Evolutionary conservation across 2,888 invertebrate genomes (phyloP).

Genomic region (Aleiodes testaceus): DNA sequence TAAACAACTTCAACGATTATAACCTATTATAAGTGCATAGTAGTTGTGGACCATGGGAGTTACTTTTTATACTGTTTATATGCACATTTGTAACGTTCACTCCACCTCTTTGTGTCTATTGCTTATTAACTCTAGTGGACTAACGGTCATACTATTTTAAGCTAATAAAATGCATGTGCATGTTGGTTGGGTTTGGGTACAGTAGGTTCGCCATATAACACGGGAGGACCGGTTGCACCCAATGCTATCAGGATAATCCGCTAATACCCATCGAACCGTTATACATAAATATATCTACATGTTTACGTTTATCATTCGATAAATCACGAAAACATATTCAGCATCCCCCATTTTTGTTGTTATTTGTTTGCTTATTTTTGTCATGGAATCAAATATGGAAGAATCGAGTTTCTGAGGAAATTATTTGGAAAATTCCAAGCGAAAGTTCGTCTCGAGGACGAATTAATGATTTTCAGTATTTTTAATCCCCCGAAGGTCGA

Average conservation of each 20-base stretch:
- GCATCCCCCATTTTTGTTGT: not conserved
- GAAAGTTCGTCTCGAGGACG: slow-evolving; percentile 53
- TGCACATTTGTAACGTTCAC: slow-evolving; percentile 54
- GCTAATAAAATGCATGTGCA: slow-evolving; percentile 40
- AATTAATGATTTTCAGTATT: slow-evolving; percentile 37
- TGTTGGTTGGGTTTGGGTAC: not conserved
- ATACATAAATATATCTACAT: slow-evolving; percentile 45
- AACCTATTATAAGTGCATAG: slow-evolving; percentile 52
- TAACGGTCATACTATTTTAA: slow-evolving; percentile 57
- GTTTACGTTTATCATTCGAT: slow-evolving; percentile 43
- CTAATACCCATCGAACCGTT: slow-evolving; percentile 52
- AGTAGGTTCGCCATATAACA: slow-evolving; percentile 27
- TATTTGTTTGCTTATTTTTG: not conserved
- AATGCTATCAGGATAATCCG: slow-evolving; percentile 55
- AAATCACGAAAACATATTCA: slow-evolving; percentile 41
- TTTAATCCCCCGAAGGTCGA: slow-evolving; percentile 46
- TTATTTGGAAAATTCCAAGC: not conserved
- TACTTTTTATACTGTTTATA: slow-evolving; percentile 24
- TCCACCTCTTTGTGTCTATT: slow-evolving; percentile 52
- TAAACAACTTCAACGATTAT: slow-evolving; percentile 53
- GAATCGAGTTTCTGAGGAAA: too few species aligned
- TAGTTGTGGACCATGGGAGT: slow-evolving; percentile 44
- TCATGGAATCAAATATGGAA: too few species aligned
- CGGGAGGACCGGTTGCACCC: slow-evolving; percentile 63
- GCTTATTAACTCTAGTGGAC: slow-evolving; percentile 69